These are phyloP conservation scores for Daboia siamensis DNA, from an alignment of 2,113 vertebrate species.

Conservation along the genomic window DNA sequence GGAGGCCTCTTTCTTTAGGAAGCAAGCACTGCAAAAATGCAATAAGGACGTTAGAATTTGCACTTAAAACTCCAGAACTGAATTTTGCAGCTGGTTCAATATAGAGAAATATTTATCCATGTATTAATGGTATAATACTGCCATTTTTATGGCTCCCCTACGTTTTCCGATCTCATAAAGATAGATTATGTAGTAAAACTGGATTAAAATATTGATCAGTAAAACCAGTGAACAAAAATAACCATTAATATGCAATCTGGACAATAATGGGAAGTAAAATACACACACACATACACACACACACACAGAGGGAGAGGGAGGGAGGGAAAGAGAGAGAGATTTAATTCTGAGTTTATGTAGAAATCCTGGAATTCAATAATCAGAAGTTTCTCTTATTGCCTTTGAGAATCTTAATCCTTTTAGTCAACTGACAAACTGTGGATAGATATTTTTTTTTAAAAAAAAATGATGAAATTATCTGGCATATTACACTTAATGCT, in stretches of 20 bases:
- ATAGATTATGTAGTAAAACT: not conserved
- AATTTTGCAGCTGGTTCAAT: constrained; percentile 42
- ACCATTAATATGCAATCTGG: not conserved
- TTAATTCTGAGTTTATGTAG: constrained; percentile 11
- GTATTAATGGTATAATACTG: not conserved
- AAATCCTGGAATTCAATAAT: constrained; percentile 38
- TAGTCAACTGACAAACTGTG: constrained; percentile 42
- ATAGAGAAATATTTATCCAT: not conserved
- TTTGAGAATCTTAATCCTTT: constrained; percentile 36
- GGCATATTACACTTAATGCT: constrained; percentile 50
- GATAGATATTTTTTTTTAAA: constrained; percentile 18
- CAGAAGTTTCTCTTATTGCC: constrained; percentile 25
- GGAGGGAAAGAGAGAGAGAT: constrained; percentile 23
- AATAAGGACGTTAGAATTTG: constrained; percentile 44
- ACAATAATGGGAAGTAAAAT: not conserved
- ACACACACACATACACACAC: not conserved
- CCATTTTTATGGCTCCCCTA: not conserved
- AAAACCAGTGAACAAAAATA: not conserved
- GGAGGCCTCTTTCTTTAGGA: not conserved
- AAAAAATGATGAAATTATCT: constrained; percentile 48
- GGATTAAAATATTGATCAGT: not conserved
- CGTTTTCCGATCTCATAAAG: not conserved
- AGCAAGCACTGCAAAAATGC: not conserved
- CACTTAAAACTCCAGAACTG: constrained; percentile 47
- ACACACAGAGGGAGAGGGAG: not conserved